Evolutionary conservation across 2,888 invertebrate genomes (phyloP).

Genomic region (Mylabris sibirica): DNA sequence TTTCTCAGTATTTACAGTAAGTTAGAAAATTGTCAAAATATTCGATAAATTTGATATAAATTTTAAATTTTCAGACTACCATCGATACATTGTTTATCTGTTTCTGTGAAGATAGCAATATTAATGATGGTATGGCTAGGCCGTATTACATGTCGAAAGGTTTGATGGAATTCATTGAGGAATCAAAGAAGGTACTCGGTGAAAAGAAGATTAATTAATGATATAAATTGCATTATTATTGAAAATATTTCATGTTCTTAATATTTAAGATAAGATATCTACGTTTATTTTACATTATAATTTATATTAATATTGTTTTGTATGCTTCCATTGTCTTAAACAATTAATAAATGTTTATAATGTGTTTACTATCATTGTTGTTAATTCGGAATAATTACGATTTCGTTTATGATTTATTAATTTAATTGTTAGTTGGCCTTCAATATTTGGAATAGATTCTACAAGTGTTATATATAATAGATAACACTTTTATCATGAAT

Average conservation of each 20-base stretch:
- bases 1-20: conserved; percentile 21
- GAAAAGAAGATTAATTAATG: neutral
- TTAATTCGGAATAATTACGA: no score
- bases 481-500: no score
- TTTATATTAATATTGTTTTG: neutral
- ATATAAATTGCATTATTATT: neutral
- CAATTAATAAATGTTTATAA: neutral
- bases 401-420: neutral
- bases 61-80: conserved; percentile 37
- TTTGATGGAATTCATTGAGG: conserved; percentile 48
- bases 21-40: conserved; percentile 17
- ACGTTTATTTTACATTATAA: neutral
- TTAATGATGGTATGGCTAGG: conserved; percentile 48
- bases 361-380: neutral
- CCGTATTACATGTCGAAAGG: conserved; percentile 49
- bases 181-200: conserved; percentile 35
- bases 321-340: neutral
- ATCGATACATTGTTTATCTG: conserved; percentile 49
- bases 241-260: neutral
- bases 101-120: conserved; percentile 48
- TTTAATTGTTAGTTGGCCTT: no score
- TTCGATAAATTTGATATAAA: neutral
- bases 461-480: no score
- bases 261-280: neutral
- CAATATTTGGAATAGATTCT: no score